Percentiles rank a stretch among this genome's conserved stretches.
Conservation (phyloP, 2,888 invertebrate genomes). For the Rugalucina vietnamica region DNA sequence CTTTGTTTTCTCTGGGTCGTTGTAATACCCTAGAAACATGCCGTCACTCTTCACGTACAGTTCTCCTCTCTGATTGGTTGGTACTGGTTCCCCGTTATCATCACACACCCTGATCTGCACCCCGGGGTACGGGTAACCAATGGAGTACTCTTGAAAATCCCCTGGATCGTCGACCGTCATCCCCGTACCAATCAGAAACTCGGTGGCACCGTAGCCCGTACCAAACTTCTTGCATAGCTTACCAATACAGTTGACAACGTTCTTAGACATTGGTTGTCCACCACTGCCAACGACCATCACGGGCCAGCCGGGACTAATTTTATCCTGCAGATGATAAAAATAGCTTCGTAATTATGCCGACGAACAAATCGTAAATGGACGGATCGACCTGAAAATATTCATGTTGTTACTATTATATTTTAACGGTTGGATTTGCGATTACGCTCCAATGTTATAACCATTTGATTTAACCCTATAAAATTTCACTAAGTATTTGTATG, state of each 20-base stretch:
- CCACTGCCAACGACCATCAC: neutral
- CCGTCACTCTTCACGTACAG: neutral
- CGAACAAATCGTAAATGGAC: too few relatives aligned
- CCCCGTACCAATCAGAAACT: neutral
- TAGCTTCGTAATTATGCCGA: too few relatives aligned
- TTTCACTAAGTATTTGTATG: too few relatives aligned
- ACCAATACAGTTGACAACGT: neutral
- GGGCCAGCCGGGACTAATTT: neutral
- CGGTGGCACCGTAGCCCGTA: neutral
- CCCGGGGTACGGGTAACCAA: neutral
- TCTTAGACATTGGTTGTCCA: neutral
- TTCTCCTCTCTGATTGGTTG: slow-evolving; percentile 6
- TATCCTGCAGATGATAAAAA: too few relatives aligned
- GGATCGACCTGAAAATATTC: too few relatives aligned
- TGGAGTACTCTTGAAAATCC: neutral
- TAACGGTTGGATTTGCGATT: too few relatives aligned
- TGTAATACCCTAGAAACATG: slow-evolving; percentile 4
- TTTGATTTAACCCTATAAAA: too few relatives aligned
- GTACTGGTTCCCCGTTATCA: neutral
- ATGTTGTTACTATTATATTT: too few relatives aligned
- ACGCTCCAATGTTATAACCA: too few relatives aligned
- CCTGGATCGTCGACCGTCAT: neutral
- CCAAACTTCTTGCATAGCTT: neutral
- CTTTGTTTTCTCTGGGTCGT: slow-evolving; percentile 17
- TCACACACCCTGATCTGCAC: neutral